These are phyloP conservation scores for Temnothorax unifasciatus DNA, from an alignment of 2,888 invertebrate genomes.

Conservation along the genomic window DNA sequence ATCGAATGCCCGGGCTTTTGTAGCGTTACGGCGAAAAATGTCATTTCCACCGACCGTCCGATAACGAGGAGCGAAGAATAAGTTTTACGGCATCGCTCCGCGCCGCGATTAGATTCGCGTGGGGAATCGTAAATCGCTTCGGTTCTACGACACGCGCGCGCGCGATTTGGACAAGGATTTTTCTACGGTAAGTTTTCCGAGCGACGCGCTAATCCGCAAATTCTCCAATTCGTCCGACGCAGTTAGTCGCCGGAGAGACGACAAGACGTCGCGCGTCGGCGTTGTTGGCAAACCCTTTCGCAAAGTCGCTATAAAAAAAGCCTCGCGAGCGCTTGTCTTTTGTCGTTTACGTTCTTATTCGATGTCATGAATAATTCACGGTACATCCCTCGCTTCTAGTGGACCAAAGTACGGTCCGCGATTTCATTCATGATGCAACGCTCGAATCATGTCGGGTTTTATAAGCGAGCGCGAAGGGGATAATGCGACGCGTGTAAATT, in stretches of 20 bases:
- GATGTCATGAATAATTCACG: constrained; percentile 59
- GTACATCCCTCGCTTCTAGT: constrained; percentile 58
- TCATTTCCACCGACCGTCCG: constrained; percentile 80
- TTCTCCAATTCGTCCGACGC: background rate
- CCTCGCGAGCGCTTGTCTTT: constrained; percentile 36
- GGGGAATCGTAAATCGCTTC: constrained; percentile 19
- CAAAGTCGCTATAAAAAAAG: constrained; percentile 24
- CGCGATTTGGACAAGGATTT: background rate
- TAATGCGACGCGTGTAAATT: constrained; percentile 55
- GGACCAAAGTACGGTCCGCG: constrained; percentile 56
- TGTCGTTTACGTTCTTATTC: constrained; percentile 53
- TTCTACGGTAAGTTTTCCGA: background rate
- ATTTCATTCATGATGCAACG: constrained; percentile 63
- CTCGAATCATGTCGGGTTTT: constrained; percentile 57
- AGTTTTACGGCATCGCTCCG: constrained; percentile 23
- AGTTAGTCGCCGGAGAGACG: background rate
- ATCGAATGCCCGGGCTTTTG: constrained; percentile 78
- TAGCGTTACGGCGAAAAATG: constrained; percentile 78
- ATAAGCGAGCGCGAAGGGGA: constrained; percentile 54
- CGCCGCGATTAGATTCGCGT: constrained; percentile 34
- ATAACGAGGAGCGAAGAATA: constrained; percentile 66
- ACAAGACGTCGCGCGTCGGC: background rate
- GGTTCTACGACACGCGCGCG: background rate
- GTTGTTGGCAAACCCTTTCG: constrained; percentile 20
- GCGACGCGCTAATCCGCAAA: background rate